Evolutionary conservation across 2,113 vertebrate genomes (phyloP).

Genomic region (Piaya cayana): DNA sequence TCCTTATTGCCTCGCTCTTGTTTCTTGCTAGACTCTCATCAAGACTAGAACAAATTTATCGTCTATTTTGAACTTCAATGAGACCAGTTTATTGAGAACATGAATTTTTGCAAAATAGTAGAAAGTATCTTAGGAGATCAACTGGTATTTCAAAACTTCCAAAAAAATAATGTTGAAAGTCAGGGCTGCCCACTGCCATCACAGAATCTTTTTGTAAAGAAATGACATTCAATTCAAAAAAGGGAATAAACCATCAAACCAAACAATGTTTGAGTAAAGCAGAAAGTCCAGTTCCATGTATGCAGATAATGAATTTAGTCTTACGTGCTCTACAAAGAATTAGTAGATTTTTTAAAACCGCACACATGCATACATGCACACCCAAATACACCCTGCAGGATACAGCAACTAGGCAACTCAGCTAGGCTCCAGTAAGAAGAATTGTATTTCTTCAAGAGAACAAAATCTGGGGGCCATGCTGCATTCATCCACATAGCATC

Average conservation of each 20-base stretch:
- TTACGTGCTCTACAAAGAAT: neutral
- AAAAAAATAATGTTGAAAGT: neutral
- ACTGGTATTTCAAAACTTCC: neutral
- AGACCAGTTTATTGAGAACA: neutral
- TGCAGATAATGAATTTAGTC: neutral
- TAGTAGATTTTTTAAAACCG: neutral
- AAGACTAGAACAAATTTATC: neutral
- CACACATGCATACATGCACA: rapidly evolving
- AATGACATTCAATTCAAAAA: neutral
- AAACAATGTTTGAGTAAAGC: neutral
- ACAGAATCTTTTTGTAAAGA: neutral
- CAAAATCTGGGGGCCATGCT: neutral
- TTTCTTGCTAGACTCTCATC: neutral
- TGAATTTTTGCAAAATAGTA: neutral
- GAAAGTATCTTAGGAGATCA: neutral
- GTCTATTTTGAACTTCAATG: neutral
- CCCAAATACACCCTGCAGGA: neutral
- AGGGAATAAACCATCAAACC: neutral
- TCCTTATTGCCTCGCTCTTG: neutral
- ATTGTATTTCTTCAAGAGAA: neutral
- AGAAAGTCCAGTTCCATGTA: neutral
- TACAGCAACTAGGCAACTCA: neutral
- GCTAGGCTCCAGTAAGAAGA: neutral
- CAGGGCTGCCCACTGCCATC: neutral
- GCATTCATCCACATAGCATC: neutral